phyloP scores from a whole-genome alignment of 2,888 invertebrate species.

The Drosophila formosana region DNA sequence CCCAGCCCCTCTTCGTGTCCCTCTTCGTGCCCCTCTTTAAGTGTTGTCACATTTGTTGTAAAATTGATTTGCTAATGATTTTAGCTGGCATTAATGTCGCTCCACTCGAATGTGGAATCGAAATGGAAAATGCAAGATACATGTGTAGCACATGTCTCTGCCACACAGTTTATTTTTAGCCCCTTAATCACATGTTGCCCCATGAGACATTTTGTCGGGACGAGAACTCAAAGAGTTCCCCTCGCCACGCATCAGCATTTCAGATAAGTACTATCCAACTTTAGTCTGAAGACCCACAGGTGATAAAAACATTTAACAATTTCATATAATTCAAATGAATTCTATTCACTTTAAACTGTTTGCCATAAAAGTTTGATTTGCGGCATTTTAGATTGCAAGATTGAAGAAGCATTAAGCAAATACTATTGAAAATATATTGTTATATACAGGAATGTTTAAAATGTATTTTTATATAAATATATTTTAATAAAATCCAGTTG shows the following conservation, averaged over 20 bases:
- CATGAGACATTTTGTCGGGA: slow-evolving; percentile 41
- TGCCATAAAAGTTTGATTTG: background rate
- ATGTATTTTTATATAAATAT: no score
- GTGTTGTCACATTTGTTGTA: slow-evolving; percentile 66
- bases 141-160: slow-evolving; percentile 18
- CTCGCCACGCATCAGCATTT: background rate
- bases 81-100: slow-evolving; percentile 57
- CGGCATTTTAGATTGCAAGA: no score
- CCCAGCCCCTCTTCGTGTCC: no score
- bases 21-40: background rate
- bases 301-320: slow-evolving; percentile 17
- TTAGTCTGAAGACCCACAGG: slow-evolving; percentile 2
- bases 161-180: slow-evolving; percentile 48
- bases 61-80: slow-evolving; percentile 72
- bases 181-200: slow-evolving; percentile 54
- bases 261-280: no score
- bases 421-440: no score
- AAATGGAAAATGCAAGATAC: slow-evolving; percentile 18
- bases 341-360: background rate
- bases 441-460: no score
- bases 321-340: background rate
- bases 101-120: slow-evolving; percentile 1
- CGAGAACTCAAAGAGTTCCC: slow-evolving; percentile 6
- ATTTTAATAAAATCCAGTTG: no score
- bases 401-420: no score